Base-by-base conservation (phyloP, 2,888 invertebrate species). In the Ypsolopha scabrella region DNA sequence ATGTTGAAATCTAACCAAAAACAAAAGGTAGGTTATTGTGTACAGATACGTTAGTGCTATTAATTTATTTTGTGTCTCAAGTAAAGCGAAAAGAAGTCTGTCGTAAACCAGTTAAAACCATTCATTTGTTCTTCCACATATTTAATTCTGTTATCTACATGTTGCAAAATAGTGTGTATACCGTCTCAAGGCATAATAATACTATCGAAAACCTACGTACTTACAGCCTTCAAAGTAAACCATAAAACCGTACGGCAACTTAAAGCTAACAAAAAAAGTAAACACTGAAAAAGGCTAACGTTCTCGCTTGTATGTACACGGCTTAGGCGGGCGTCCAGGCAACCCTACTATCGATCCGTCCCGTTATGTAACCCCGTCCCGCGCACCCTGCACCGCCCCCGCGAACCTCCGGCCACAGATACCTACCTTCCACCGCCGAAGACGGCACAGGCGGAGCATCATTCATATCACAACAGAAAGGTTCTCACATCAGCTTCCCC, bases 321-420 rank as follows among this genome's bases (percentile, higher is more conserved):
- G 61, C 66, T 68, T 68, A 68, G 64, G 64, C 57, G 51, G 54
- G 57, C 24, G 57, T 60, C 63, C 64, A 64, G 63, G 68, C 69
- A 67, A 67, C 68, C 70, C 61, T 58, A 51, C 62, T 80, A 83
- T 83, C 79, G 83, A 82, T 81, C 81, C n/a, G 57, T 60, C 41
- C 58, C 61, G 73, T 83, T 83, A 81, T 75, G 67, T 81, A 83
- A 83, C 70, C 69, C 70, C 66, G 62, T 65, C 61, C 56, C 55
- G 54, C 60, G 54, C 53, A 51, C 54, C 57, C 55, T 57, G 53
- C 64, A 62, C 60, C 62, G 45, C 55, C 57, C 53, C 9, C 34
- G 35, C 34, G 34, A 9, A 11, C 43, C 43, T 24, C 24, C 14
- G 24, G 43, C 43, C 43, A 24, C 9, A 24, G 24, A 14, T 64